A percentile compares a stretch with the other conserved stretches of the same genome.
These are phyloP conservation scores for Dione juno DNA, from an alignment of 2,888 invertebrate genomes.

Conservation along the genomic window DNA sequence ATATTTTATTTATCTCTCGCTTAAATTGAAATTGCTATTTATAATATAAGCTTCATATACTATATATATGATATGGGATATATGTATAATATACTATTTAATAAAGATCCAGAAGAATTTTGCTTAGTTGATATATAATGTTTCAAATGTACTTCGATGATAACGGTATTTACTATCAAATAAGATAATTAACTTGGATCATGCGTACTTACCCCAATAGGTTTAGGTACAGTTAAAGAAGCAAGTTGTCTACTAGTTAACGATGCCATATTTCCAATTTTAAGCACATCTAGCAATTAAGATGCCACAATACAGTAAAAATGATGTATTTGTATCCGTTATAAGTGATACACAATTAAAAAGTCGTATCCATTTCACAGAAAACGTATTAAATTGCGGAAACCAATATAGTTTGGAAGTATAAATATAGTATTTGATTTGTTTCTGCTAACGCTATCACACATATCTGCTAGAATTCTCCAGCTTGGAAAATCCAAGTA, in stretches of 20 bases:
- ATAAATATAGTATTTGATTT: slow-evolving; percentile 1
- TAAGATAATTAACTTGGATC: slow-evolving; percentile 4
- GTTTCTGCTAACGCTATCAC: slow-evolving; percentile 41
- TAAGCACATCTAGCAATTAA: slow-evolving; percentile 61
- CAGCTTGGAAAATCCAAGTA: slow-evolving; percentile 1
- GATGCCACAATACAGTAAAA: slow-evolving; percentile 66
- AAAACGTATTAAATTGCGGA: slow-evolving; percentile 5
- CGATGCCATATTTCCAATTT: slow-evolving; percentile 74
- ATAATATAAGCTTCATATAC: background rate
- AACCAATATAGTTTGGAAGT: background rate
- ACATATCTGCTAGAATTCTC: slow-evolving; percentile 43
- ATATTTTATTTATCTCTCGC: too few relatives aligned
- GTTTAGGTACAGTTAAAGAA: slow-evolving; percentile 52
- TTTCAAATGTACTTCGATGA: slow-evolving; percentile 38
- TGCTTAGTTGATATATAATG: background rate
- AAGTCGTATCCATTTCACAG: slow-evolving; percentile 51
- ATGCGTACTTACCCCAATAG: slow-evolving; percentile 67
- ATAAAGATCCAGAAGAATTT: background rate
- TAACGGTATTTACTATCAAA: background rate
- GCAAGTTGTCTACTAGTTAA: slow-evolving; percentile 66
- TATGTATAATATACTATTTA: background rate
- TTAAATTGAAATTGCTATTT: background rate
- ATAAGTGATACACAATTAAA: slow-evolving; percentile 58
- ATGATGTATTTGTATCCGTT: slow-evolving; percentile 49
- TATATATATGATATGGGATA: too few relatives aligned